phyloP scores from a whole-genome alignment of 2,888 invertebrate genomes.

The Alentia gelatinosa region DNA sequence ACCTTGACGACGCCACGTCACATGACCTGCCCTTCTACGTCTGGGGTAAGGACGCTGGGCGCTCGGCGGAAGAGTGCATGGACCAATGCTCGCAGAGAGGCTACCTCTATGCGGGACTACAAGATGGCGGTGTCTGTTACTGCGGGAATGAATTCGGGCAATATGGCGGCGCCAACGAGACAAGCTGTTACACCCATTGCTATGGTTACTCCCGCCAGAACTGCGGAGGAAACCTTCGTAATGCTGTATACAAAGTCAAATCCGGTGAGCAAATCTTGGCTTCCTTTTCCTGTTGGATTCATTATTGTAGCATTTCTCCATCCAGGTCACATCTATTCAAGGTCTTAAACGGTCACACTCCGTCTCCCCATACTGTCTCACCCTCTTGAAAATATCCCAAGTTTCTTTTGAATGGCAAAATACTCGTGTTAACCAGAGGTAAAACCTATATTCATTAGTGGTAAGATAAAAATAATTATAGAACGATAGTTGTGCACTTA shows the following conservation, averaged over 20 bases:
- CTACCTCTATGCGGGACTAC: conserved; percentile 29
- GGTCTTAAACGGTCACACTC: too few species aligned
- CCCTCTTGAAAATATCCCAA: too few species aligned
- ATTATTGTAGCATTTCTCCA: too few species aligned
- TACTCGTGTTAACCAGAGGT: too few species aligned
- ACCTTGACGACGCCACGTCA: background rate
- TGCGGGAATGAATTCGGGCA: conserved; percentile 37
- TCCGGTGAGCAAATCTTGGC: background rate
- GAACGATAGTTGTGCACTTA: too few species aligned
- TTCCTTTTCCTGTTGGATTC: too few species aligned
- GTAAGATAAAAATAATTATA: too few species aligned
- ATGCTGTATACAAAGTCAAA: conserved; percentile 34
- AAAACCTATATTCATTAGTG: too few species aligned
- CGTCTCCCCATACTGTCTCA: too few species aligned
- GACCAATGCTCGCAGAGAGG: background rate
- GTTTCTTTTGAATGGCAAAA: too few species aligned
- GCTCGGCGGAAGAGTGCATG: conserved; percentile 26
- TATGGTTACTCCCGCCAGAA: background rate
- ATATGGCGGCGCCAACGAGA: conserved; percentile 22
- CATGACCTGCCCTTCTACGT: conserved; percentile 12
- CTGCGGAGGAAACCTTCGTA: background rate
- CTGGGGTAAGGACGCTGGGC: background rate
- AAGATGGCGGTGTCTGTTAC: conserved; percentile 44
- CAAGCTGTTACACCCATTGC: background rate
- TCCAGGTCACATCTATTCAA: too few species aligned